A percentile compares a stretch with the other conserved stretches of the same genome.
These are phyloP conservation scores for Chiridota heheva DNA, from an alignment of 35 echinoderm and acorn worm species.

Conservation along the genomic window DNA sequence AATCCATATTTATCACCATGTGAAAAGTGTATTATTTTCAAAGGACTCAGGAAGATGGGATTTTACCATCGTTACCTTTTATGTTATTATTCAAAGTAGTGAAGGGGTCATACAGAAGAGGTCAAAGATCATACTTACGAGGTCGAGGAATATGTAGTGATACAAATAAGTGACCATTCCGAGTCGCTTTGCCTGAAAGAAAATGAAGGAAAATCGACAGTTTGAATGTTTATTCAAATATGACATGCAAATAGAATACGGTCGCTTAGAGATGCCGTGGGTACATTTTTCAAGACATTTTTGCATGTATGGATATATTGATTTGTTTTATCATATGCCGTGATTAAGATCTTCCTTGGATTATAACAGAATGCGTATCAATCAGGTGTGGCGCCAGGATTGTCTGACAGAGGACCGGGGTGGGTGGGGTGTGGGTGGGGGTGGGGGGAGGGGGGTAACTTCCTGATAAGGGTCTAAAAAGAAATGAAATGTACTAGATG, in stretches of 20 bases:
- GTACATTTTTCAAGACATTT: too few species aligned
- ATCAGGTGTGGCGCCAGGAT: too few species aligned
- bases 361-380: neutral
- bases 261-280: too few species aligned
- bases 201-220: neutral
- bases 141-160: conserved; percentile 68
- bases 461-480: too few species aligned
- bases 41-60: neutral
- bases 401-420: too few species aligned
- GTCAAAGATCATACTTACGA: conserved; percentile 56
- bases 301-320: neutral
- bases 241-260: neutral
- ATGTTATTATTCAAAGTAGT: neutral
- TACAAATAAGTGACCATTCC: conserved; percentile 64
- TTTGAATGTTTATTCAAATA: neutral
- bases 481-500: too few species aligned
- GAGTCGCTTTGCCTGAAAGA: conserved; percentile 41
- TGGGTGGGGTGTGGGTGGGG: too few species aligned
- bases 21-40: neutral
- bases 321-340: neutral
- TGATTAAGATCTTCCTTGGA: neutral
- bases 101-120: neutral
- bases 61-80: neutral
- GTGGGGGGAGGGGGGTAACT: too few species aligned
- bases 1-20: neutral